These are phyloP conservation scores for Urocynchramus pylzowi DNA, from an alignment of 2,113 vertebrate genomes.

Conservation along the genomic window DNA sequence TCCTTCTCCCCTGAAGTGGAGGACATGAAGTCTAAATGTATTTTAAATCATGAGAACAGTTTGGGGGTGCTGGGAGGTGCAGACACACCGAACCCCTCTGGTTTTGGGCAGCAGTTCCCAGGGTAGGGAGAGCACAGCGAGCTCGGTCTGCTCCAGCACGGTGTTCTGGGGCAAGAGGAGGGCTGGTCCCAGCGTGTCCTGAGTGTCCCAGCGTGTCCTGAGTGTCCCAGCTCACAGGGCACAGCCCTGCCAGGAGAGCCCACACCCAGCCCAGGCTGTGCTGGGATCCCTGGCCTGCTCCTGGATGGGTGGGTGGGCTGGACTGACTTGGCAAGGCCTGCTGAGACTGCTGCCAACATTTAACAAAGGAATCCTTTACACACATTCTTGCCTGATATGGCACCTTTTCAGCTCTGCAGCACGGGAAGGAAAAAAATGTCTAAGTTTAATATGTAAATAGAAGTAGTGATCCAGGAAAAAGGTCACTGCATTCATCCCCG, in stretches of 20 bases:
- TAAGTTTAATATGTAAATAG: background rate
- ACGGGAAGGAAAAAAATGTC: background rate
- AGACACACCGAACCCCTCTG: accelerated
- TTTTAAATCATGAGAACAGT: background rate
- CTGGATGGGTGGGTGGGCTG: background rate
- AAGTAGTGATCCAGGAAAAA: conserved; percentile 6
- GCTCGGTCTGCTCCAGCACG: background rate
- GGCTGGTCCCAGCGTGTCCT: background rate
- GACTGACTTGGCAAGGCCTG: background rate
- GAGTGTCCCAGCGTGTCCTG: background rate
- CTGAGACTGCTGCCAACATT: background rate
- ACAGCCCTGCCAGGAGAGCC: background rate
- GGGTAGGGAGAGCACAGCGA: accelerated
- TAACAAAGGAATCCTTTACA: conserved; percentile 55
- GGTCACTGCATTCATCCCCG: background rate
- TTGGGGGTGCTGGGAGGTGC: accelerated
- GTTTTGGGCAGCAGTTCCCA: accelerated
- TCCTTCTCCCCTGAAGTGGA: background rate
- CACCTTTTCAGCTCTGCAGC: conserved; percentile 1
- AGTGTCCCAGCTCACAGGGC: background rate
- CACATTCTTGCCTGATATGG: background rate
- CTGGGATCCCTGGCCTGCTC: background rate
- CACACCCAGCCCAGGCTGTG: background rate
- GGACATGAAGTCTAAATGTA: background rate
- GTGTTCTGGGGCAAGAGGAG: background rate